Percentiles rank a stretch among this genome's conserved stretches.
Evolutionary conservation across 2,888 invertebrate species (phyloP).

Genomic region (Drosophila phalerata): DNA sequence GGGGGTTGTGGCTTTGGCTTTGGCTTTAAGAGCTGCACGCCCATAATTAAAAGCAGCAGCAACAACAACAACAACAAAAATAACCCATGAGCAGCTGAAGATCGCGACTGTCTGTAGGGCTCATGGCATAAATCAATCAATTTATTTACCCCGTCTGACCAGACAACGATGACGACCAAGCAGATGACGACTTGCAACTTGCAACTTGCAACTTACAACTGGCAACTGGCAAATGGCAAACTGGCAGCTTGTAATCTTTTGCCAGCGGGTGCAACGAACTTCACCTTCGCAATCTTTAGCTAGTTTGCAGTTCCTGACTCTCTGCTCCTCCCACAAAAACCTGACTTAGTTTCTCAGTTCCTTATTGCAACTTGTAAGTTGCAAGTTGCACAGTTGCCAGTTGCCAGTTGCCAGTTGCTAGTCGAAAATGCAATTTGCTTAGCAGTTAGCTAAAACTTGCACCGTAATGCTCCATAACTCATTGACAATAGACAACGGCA

Average conservation of each 20-base stretch:
- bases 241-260: slow-evolving; percentile 40
- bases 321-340: slow-evolving; percentile 37
- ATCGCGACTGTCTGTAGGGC: slow-evolving; percentile 53
- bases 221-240: slow-evolving; percentile 6
- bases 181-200: slow-evolving; percentile 15
- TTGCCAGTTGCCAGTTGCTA: slow-evolving; percentile 9
- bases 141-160: slow-evolving; percentile 68
- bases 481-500: slow-evolving; percentile 55
- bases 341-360: slow-evolving; percentile 34
- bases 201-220: slow-evolving; percentile 20
- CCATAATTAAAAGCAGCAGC: slow-evolving; percentile 77
- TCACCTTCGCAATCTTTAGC: slow-evolving; percentile 56
- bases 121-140: slow-evolving; percentile 80
- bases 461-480: slow-evolving; percentile 73
- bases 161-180: slow-evolving; percentile 35
- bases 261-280: slow-evolving; percentile 68
- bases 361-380: slow-evolving; percentile 14
- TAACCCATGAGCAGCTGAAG: slow-evolving; percentile 35
- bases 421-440: slow-evolving; percentile 51
- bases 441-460: slow-evolving; percentile 62
- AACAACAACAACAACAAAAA: slow-evolving; percentile 19
- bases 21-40: slow-evolving; percentile 59
- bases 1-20: slow-evolving; percentile 27
- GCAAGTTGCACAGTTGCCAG: background rate
- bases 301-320: slow-evolving; percentile 51